phyloP scores from a whole-genome alignment of 2,888 invertebrate genomes.

The Baccha elongata region DNA sequence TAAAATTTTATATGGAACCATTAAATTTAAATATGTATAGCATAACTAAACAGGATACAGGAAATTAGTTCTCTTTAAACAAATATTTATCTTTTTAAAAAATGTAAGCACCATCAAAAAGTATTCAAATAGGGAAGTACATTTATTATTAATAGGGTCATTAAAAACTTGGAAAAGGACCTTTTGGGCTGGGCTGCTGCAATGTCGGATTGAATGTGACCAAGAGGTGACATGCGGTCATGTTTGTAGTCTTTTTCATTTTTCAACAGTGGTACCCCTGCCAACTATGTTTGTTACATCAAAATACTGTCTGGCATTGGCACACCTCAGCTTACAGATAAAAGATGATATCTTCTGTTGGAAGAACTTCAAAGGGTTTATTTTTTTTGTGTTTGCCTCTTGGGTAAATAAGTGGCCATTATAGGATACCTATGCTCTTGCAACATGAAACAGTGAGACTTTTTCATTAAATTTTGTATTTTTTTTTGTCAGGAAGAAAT shows the following conservation, averaged over 20 bases:
- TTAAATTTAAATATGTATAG: no score
- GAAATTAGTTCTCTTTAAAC: constrained; percentile 28
- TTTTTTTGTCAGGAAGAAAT: constrained; percentile 47
- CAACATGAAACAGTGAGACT: constrained; percentile 34
- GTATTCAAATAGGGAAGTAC: constrained; percentile 40
- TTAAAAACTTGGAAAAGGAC: constrained; percentile 67
- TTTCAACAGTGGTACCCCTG: constrained; percentile 2
- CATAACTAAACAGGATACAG: constrained; percentile 12
- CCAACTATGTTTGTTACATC: constrained; percentile 60
- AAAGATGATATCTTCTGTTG: constrained; percentile 51
- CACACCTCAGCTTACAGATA: constrained; percentile 28
- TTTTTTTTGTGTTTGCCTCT: constrained; percentile 36
- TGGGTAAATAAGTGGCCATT: constrained; percentile 55
- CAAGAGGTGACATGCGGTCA: constrained; percentile 66
- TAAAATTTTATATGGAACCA: no score
- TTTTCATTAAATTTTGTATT: constrained; percentile 1
- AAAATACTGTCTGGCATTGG: constrained; percentile 56
- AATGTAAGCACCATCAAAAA: constrained; percentile 7
- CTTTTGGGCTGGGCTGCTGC: constrained; percentile 44
- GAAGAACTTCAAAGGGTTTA: constrained; percentile 50
- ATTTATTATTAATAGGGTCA: constrained; percentile 69
- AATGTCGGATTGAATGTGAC: constrained; percentile 21
- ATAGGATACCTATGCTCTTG: constrained; percentile 38
- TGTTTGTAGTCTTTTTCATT: constrained; percentile 6
- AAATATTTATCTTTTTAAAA: constrained; percentile 10